Evolutionary conservation across 1,140 invertebrate genomes (phyloP).

Genomic region (Hycleus phaleratus): DNA sequence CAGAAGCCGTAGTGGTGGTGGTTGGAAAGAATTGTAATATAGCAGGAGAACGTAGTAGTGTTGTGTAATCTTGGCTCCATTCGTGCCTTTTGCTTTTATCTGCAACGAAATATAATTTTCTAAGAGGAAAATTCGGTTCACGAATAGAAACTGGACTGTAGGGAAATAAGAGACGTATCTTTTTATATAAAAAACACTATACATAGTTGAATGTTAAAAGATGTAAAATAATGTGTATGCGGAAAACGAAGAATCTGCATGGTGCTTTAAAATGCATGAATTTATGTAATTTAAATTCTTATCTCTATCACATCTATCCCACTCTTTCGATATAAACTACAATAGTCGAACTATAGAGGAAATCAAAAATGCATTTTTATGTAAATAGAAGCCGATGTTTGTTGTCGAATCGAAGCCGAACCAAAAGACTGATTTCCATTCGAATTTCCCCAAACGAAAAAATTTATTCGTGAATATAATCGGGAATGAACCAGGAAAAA

Average conservation of each 20-base stretch:
- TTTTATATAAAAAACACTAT: neutral
- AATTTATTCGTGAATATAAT: too few relatives aligned
- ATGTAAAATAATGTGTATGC: slow-evolving; percentile 33
- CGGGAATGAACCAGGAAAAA: too few relatives aligned
- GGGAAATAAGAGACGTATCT: slow-evolving; percentile 33
- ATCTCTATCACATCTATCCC: slow-evolving; percentile 12
- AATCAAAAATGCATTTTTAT: slow-evolving; percentile 14
- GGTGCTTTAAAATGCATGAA: slow-evolving; percentile 36
- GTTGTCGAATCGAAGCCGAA: too few relatives aligned
- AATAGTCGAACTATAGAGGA: neutral
- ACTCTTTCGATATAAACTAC: neutral
- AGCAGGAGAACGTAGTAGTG: neutral
- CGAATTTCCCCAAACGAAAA: too few relatives aligned
- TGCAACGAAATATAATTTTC: slow-evolving; percentile 29
- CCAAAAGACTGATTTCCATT: too few relatives aligned
- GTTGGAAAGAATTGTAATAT: slow-evolving; percentile 13
- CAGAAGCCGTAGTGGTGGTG: neutral
- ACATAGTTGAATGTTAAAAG: slow-evolving; percentile 31
- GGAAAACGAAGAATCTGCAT: slow-evolving; percentile 34
- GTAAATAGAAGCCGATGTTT: neutral
- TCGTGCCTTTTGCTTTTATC: slow-evolving; percentile 28
- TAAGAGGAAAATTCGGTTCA: slow-evolving; percentile 28
- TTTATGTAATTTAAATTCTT: slow-evolving; percentile 32
- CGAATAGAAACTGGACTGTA: slow-evolving; percentile 33
- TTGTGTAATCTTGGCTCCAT: slow-evolving; percentile 13